phyloP scores from a whole-genome alignment of 2,888 invertebrate species.

The Polia nebulosa region DNA sequence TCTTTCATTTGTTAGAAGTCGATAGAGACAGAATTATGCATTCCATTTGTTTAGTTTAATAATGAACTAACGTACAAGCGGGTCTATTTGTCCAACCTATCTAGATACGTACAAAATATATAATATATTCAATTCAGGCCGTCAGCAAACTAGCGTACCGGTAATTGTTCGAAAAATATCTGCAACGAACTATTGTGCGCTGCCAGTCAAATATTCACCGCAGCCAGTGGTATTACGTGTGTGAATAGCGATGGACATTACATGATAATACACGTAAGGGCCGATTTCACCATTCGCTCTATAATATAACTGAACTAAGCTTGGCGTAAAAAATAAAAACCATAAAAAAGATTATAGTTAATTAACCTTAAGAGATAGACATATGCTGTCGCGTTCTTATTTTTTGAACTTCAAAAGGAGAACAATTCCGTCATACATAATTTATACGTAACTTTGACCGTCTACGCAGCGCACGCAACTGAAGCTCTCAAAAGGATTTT shows the following conservation, averaged over 20 bases:
- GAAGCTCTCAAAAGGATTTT: no score
- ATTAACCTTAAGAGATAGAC: no score
- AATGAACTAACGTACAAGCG: neutral
- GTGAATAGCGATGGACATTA: constrained; percentile 14
- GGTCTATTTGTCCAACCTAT: neutral
- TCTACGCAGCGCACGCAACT: no score
- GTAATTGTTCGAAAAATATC: constrained; percentile 70
- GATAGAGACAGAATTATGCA: neutral
- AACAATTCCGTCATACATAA: no score
- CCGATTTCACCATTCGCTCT: no score
- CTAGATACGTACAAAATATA: constrained; percentile 4
- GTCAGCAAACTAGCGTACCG: constrained; percentile 39
- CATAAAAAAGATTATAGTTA: no score
- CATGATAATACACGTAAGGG: no score
- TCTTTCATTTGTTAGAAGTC: neutral
- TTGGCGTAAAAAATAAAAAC: no score
- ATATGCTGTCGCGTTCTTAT: no score
- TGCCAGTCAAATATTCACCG: constrained; percentile 62
- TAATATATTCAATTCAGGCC: constrained; percentile 35
- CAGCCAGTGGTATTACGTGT: constrained; percentile 30
- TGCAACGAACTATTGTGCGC: constrained; percentile 70
- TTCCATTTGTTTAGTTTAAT: neutral
- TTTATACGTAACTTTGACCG: no score
- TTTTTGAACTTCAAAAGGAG: no score
- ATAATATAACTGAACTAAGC: no score